Conservation (phyloP, 2,888 invertebrate species). For the Drosophila birchii region DNA sequence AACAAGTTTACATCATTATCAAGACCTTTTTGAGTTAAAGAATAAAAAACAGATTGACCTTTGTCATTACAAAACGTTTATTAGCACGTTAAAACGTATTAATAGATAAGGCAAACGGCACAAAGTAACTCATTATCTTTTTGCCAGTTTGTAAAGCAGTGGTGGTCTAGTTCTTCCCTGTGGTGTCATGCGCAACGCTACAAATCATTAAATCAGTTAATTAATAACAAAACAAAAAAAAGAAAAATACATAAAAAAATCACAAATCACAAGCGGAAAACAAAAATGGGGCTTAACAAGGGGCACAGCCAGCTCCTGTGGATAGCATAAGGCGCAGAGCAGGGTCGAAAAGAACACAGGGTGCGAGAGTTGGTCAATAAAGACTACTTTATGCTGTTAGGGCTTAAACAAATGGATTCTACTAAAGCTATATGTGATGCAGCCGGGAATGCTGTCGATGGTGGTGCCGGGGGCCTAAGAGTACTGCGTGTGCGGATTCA, state of each 20-base stretch:
- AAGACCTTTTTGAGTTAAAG: background rate
- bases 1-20: background rate
- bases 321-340: background rate
- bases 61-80: constrained; percentile 19
- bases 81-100: constrained; percentile 19
- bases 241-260: background rate
- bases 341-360: constrained; percentile 1
- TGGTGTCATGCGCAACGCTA: constrained; percentile 6
- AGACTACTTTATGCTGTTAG: constrained; percentile 34
- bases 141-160: constrained; percentile 17
- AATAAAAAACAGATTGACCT: background rate
- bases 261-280: constrained; percentile 5
- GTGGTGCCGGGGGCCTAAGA: constrained; percentile 85
- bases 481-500: constrained; percentile 94
- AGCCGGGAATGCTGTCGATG: constrained; percentile 20
- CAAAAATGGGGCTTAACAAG: constrained; percentile 14
- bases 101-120: constrained; percentile 6
- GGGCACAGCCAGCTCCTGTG: constrained; percentile 18
- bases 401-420: constrained; percentile 37
- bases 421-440: constrained; percentile 39
- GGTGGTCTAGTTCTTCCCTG: constrained; percentile 7
- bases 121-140: constrained; percentile 1
- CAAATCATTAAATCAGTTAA: constrained; percentile 9
- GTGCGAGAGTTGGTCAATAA: constrained; percentile 16
- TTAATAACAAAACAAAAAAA: background rate